Base-by-base conservation (phyloP, 2,113 vertebrate species). In the Pantherophis guttatus region DNA sequence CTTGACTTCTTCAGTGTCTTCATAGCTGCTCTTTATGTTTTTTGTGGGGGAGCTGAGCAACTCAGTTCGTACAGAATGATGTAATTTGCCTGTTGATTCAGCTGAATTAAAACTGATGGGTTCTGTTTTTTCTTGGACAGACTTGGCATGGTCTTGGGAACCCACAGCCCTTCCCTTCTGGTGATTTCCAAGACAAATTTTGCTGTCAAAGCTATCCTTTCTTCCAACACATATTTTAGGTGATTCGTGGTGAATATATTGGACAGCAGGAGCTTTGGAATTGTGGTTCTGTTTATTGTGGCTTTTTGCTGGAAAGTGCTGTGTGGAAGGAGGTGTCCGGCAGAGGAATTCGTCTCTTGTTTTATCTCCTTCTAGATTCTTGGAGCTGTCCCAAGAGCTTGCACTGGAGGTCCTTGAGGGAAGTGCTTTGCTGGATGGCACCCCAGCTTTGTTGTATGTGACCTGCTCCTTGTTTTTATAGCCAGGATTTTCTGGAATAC, bases 401-500 rank as follows among this genome's bases (percentile, higher is more conserved):
- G 15, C 44, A 29, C 92, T 94, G 7, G 29, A 17, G 17, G 85
- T 94, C 90, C 91, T 93, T 81, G 91, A 95, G 81, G 19, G 19
- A 33, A 93, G 92, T 91, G 58, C 93, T n/a, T 86, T 62, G 23
- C 89, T 89, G 59, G 3, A 44, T 7, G 8, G 26, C 92, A 39
- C 90, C 12, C 59, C 91, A 95, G 93, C 19, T 93, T 93, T n/a
- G 91, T 89, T 50, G 39, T 23, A 93, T 93, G 39, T 91, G 53
- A 50, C 93, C 95, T 65, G 19, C 11, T 95, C 58, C 65, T 93
- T 94, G 90, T 92, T 88, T 39, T 3, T 52, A 92, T 93, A 65
- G 44, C 52, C 70, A 94, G 89, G 87, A 87, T 93, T 59, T 44
- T 86, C 94, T 95, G 88, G 65, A 94, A 96, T 86, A 92, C 50